Percentiles rank a stretch among this genome's conserved stretches.
phyloP scores from a whole-genome alignment of 2,888 invertebrate genomes.

The Ceramica pisi region DNA sequence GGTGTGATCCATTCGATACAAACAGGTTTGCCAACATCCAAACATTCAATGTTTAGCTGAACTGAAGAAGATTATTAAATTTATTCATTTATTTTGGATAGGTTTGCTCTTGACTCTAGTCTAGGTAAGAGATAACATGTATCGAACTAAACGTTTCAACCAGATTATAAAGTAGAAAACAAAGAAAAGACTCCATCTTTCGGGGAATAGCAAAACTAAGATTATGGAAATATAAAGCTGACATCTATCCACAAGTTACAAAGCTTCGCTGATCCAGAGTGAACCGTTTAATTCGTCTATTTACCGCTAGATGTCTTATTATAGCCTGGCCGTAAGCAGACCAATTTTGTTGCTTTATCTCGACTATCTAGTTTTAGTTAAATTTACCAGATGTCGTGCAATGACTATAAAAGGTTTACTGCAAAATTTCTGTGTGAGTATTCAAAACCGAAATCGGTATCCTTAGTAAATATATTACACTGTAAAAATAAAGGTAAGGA shows the following conservation, averaged over 20 bases:
- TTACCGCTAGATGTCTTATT: constrained; percentile 38
- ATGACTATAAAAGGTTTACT: background rate
- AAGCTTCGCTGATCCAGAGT: background rate
- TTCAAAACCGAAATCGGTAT: background rate
- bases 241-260: constrained; percentile 21
- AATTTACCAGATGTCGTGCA: constrained; percentile 24
- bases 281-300: background rate
- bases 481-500: no score
- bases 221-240: background rate
- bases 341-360: background rate
- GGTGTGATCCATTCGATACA: background rate
- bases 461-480: background rate
- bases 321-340: background rate
- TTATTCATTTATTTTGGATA: no score
- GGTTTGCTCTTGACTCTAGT: no score
- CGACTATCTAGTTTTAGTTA: constrained; percentile 7
- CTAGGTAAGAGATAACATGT: no score
- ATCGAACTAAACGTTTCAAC: background rate
- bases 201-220: constrained; percentile 9
- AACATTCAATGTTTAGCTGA: background rate
- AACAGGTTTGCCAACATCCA: background rate
- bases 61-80: background rate
- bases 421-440: no score
- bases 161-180: background rate
- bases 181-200: background rate